These are phyloP conservation scores for Microcaecilia unicolor DNA, from an alignment of 2,797 vertebrate genomes.

Conservation along the genomic window DNA sequence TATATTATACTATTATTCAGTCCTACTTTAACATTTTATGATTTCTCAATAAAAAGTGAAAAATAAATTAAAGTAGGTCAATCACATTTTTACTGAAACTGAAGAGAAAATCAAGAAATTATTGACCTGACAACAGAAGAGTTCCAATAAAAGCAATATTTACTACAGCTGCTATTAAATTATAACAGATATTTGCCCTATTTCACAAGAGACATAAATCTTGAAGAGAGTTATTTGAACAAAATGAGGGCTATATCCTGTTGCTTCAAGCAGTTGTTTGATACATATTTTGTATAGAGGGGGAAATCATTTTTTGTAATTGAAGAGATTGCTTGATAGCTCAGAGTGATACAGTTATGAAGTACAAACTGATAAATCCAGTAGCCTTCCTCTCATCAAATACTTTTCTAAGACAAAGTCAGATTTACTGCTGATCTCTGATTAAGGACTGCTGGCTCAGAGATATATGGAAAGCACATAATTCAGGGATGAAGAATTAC, in stretches of 20 bases:
- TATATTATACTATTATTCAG: too few relatives aligned
- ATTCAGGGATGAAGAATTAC: not conserved
- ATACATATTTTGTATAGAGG: conserved; percentile 35
- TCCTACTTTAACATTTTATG: too few relatives aligned
- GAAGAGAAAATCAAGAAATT: conserved; percentile 36
- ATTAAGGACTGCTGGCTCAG: not conserved
- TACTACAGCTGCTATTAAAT: too few relatives aligned
- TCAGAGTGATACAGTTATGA: not conserved
- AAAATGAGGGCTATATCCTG: conserved; percentile 34
- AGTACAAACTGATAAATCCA: not conserved
- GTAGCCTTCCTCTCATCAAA: not conserved
- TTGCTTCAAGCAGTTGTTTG: too few relatives aligned
- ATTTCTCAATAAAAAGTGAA: too few relatives aligned
- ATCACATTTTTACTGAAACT: conserved; percentile 29
- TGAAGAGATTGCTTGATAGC: too few relatives aligned
- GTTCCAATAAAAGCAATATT: conserved; percentile 31
- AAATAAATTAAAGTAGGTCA: conserved; percentile 34
- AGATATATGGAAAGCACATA: not conserved
- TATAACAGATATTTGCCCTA: too few relatives aligned
- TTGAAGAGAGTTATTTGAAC: too few relatives aligned
- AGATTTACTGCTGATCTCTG: not conserved
- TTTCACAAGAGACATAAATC: too few relatives aligned
- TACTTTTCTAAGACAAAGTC: not conserved
- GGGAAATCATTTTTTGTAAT: too few relatives aligned
- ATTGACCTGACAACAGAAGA: conserved; percentile 24